Percentiles rank a stretch among this genome's conserved stretches.
phyloP scores from a whole-genome alignment of 2,113 vertebrate genomes.

The Oncorhynchus gorbuscha region DNA sequence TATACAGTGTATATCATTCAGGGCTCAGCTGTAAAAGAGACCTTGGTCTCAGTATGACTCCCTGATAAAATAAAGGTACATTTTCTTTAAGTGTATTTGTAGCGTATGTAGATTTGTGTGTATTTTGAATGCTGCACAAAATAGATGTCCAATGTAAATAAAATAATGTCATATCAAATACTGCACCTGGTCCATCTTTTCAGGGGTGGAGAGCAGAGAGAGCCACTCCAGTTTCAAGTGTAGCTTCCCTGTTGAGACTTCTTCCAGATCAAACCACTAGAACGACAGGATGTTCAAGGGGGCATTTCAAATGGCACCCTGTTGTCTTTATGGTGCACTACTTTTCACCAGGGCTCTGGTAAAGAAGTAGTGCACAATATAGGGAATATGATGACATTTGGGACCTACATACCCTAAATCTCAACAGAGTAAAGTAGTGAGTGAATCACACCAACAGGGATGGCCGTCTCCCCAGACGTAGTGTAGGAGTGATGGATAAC shows the following conservation, averaged over 20 bases:
- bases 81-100: background rate
- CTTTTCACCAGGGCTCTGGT: too few relatives aligned
- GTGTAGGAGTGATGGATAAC: background rate
- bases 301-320: too few relatives aligned
- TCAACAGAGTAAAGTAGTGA: background rate
- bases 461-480: background rate
- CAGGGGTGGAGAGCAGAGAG: slow-evolving; percentile 79
- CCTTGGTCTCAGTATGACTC: too few relatives aligned
- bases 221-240: slow-evolving; percentile 96
- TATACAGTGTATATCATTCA: too few relatives aligned
- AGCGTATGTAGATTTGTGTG: background rate
- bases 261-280: slow-evolving; percentile 95
- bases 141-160: background rate
- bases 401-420: background rate
- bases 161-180: background rate
- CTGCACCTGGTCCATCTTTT: slow-evolving; percentile 86
- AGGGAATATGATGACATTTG: too few relatives aligned
- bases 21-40: too few relatives aligned
- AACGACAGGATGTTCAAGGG: slow-evolving; percentile 6
- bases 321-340: too few relatives aligned
- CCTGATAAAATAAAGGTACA: too few relatives aligned
- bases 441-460: background rate
- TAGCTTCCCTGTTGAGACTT: slow-evolving; percentile 87
- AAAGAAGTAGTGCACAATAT: too few relatives aligned
- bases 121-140: background rate